phyloP scores from a whole-genome alignment of 1,140 invertebrate genomes.

The Semibalanus balanoides region DNA sequence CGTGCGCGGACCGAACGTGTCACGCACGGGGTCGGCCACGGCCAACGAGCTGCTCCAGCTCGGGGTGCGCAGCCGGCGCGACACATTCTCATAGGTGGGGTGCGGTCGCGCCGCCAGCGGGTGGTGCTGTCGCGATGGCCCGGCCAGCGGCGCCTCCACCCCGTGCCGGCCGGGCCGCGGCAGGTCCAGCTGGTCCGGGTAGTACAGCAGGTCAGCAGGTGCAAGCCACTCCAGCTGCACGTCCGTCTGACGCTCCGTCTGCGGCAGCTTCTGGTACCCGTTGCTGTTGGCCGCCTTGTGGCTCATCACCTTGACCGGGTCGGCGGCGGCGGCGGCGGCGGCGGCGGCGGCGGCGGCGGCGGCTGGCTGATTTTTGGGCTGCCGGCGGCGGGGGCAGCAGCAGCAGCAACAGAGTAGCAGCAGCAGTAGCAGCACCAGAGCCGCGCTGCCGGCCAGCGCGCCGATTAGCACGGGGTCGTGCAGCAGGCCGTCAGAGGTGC shows the following conservation, averaged over 20 bases:
- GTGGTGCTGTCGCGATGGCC: conserved; percentile 19
- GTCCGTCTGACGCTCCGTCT: conserved; percentile 23
- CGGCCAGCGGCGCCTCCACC: conserved; percentile 8
- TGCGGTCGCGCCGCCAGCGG: conserved; percentile 52
- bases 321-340: conserved; percentile 5
- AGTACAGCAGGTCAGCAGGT: conserved; percentile 24
- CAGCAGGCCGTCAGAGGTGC: conserved; percentile 40
- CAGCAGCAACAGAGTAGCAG: conserved; percentile 23
- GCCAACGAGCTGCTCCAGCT: conserved; percentile 42
- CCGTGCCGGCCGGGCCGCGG: conserved; percentile 12
- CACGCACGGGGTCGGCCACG: conserved; percentile 55
- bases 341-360: conserved; percentile 17
- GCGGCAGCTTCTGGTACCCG: conserved; percentile 32
- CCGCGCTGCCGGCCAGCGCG: conserved; percentile 37
- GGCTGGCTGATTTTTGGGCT: conserved; percentile 3
- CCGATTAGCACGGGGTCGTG: conserved; percentile 44
- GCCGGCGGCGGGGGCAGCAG: conserved; percentile 11
- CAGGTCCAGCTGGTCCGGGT: conserved; percentile 55
- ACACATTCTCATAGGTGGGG: conserved; percentile 40
- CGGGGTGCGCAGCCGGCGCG: conserved; percentile 57
- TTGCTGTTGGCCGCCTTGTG: conserved; percentile 19
- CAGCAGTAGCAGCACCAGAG: conserved; percentile 22
- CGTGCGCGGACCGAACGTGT: conserved; percentile 71
- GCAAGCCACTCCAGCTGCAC: conserved; percentile 20
- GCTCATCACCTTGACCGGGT: neutral